phyloP scores from a whole-genome alignment of 2,888 invertebrate genomes.

The Lissonota sp. region DNA sequence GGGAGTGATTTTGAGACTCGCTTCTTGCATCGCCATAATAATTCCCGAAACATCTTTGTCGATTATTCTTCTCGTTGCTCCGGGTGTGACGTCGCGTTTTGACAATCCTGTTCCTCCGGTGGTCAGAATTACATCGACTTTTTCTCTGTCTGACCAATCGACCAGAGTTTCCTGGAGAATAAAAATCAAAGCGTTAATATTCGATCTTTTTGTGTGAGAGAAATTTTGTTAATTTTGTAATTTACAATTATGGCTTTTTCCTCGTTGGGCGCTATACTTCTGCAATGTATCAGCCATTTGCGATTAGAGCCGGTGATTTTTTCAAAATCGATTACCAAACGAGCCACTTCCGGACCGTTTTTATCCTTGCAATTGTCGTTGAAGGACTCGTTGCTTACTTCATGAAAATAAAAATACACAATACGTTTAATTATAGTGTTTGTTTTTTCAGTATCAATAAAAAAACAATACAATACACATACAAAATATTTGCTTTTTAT shows the following conservation, averaged over 20 bases:
- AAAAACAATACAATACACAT: too few relatives aligned
- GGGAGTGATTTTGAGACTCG: constrained; percentile 92
- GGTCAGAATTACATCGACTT: constrained; percentile 90
- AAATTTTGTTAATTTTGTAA: constrained; percentile 15
- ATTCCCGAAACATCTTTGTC: constrained; percentile 93
- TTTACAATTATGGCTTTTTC: constrained; percentile 86
- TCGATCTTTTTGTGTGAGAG: background rate
- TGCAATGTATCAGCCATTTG: constrained; percentile 85
- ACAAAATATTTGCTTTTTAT: too few relatives aligned
- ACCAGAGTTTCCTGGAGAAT: constrained; percentile 85
- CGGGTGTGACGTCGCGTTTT: constrained; percentile 97
- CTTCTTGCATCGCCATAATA: constrained; percentile 88
- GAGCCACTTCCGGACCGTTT: constrained; percentile 88
- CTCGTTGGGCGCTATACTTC: constrained; percentile 91
- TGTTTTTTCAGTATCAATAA: too few relatives aligned
- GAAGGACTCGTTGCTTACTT: constrained; percentile 92
- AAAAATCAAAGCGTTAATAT: too few relatives aligned
- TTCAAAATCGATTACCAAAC: constrained; percentile 82
- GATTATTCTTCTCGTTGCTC: constrained; percentile 92
- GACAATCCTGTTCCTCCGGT: constrained; percentile 98
- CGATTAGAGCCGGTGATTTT: constrained; percentile 84
- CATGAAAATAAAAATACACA: constrained; percentile 64
- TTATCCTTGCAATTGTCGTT: constrained; percentile 87
- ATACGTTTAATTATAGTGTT: background rate
- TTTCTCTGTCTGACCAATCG: constrained; percentile 86